These are phyloP conservation scores for Brachycybe producta DNA, from an alignment of 2,888 invertebrate species.

Conservation along the genomic window DNA sequence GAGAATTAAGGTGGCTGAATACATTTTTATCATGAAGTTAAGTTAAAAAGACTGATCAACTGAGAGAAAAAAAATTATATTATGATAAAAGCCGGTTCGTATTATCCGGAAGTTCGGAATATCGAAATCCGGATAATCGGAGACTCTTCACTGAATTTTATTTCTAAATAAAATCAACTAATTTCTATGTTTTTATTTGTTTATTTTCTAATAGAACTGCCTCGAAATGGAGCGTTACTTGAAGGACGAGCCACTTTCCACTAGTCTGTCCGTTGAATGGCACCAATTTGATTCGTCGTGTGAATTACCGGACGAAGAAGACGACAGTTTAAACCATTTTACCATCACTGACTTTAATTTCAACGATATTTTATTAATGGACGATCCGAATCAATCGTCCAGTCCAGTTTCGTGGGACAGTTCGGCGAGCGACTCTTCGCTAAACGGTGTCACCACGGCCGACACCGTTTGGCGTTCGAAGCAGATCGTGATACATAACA, in stretches of 20 bases:
- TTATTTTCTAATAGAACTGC: not conserved
- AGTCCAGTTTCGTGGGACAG: constrained; percentile 6
- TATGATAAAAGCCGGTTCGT: no score
- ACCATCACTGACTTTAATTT: not conserved
- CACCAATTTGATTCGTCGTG: not conserved
- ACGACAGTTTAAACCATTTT: not conserved
- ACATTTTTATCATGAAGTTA: no score
- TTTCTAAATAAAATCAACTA: no score
- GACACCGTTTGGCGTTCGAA: no score
- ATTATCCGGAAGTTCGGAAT: no score
- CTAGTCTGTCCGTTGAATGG: no score
- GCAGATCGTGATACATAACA: not conserved
- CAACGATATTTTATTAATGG: not conserved
- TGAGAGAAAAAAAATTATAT: no score
- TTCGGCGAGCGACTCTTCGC: not conserved
- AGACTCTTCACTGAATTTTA: no score
- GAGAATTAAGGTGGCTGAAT: no score
- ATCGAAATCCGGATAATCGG: no score
- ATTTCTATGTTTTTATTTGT: not conserved
- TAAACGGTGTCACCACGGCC: not conserved
- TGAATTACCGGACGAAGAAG: not conserved
- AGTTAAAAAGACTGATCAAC: no score
- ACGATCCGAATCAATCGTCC: not conserved
- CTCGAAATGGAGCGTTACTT: constrained; percentile 4
- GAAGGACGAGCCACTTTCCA: not conserved